These are phyloP conservation scores for Agelaius tricolor DNA, from an alignment of 2,113 vertebrate species.

Conservation along the genomic window DNA sequence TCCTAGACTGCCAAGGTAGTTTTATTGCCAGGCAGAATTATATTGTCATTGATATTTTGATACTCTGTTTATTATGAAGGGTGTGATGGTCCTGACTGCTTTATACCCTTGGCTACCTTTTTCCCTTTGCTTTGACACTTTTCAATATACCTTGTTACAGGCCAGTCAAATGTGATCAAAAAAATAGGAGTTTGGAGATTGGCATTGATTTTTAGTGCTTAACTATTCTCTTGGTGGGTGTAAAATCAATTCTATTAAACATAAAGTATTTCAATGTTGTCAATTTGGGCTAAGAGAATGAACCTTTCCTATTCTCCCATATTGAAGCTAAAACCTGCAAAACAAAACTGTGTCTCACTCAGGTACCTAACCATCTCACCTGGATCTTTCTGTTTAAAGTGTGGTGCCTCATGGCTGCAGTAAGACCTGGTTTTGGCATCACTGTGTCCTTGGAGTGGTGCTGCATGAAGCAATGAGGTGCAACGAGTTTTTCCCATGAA, in stretches of 20 bases:
- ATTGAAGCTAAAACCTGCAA: neutral
- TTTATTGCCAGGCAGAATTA: neutral
- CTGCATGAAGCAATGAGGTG: neutral
- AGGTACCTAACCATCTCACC: neutral
- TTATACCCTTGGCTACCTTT: neutral
- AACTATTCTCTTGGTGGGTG: slow-evolving; percentile 30
- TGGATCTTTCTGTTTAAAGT: neutral
- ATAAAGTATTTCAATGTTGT: slow-evolving; percentile 21
- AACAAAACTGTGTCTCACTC: neutral
- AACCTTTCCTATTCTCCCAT: neutral
- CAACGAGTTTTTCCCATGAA: neutral
- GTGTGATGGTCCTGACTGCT: neutral
- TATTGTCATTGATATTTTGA: neutral
- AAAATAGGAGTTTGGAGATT: neutral
- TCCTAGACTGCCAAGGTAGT: neutral
- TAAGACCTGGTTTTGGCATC: neutral
- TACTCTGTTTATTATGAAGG: neutral
- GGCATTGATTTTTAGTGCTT: slow-evolving; percentile 44
- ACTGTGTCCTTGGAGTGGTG: neutral
- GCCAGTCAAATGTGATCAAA: slow-evolving; percentile 12
- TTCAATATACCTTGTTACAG: neutral
- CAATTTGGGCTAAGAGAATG: slow-evolving; percentile 7
- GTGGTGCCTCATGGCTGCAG: neutral
- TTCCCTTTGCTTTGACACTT: neutral
- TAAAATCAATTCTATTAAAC: slow-evolving; percentile 61